These are phyloP conservation scores for Muraenolepis orangiensis DNA, from an alignment of 2,797 vertebrate species.

Conservation along the genomic window DNA sequence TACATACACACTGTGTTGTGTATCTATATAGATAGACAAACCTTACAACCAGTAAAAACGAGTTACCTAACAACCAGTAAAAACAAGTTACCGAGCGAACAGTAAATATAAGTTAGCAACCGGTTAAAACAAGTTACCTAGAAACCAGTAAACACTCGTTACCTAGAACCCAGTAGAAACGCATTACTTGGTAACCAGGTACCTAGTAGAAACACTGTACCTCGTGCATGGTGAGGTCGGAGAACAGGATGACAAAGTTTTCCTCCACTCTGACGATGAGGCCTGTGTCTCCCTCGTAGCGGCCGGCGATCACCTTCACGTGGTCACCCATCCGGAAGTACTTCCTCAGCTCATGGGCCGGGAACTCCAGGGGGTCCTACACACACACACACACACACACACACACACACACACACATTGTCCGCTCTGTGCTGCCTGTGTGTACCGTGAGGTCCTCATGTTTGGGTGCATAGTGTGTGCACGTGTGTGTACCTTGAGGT, in stretches of 20 bases:
- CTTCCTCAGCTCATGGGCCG: conserved; percentile 88
- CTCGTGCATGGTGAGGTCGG: conserved; percentile 98
- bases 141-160: neutral
- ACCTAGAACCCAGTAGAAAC: neutral
- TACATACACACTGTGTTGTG: neutral
- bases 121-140: too few species aligned
- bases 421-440: neutral
- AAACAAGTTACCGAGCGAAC: neutral
- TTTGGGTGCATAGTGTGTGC: neutral
- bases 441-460: neutral
- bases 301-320: conserved; percentile 92
- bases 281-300: conserved; percentile 92
- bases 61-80: neutral
- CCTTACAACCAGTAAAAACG: too few species aligned
- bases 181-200: too few species aligned
- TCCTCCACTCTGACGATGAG: conserved; percentile 94
- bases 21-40: neutral
- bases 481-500: conserved; percentile 83
- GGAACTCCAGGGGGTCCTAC: conserved; percentile 94
- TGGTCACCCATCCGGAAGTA: conserved; percentile 97
- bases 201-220: conserved; percentile 46
- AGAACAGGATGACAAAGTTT: conserved; percentile 95
- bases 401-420: neutral
- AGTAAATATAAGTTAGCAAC: neutral
- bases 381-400: neutral